phyloP scores from a whole-genome alignment of 2,797 vertebrate genomes.

The Sebastes wilsoni region DNA sequence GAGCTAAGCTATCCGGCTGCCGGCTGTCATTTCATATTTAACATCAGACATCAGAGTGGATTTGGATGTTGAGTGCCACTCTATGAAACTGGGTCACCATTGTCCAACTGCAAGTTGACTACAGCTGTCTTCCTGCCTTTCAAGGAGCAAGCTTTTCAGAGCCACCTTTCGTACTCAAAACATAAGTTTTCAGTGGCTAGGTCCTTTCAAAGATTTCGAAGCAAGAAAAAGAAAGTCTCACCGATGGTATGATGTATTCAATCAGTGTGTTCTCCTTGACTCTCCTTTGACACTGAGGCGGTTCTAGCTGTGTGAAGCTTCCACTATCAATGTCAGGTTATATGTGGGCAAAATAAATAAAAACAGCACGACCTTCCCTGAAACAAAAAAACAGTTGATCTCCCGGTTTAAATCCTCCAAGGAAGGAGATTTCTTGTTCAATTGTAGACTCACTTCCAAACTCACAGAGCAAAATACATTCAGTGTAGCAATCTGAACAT shows the following conservation, averaged over 20 bases:
- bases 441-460: neutral
- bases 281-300: conserved; percentile 18
- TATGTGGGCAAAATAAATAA: conserved; percentile 28
- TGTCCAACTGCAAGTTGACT: neutral
- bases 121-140: neutral
- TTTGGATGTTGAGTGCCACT: neutral
- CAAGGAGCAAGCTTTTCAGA: neutral
- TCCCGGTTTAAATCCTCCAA: conserved; percentile 11
- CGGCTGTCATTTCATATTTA: neutral
- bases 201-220: neutral
- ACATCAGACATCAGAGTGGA: neutral
- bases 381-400: neutral
- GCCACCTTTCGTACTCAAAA: neutral
- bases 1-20: neutral
- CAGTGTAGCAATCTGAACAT: neutral
- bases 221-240: neutral
- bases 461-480: neutral
- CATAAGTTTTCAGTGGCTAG: neutral
- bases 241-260: conserved; percentile 20
- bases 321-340: neutral
- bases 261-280: conserved; percentile 24
- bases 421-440: neutral
- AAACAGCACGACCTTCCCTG: conserved; percentile 35
- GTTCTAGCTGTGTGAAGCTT: conserved; percentile 23
- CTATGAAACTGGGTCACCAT: conserved; percentile 9